Conservation (phyloP, 2,113 vertebrate species). For the Hiodon alosoides region DNA sequence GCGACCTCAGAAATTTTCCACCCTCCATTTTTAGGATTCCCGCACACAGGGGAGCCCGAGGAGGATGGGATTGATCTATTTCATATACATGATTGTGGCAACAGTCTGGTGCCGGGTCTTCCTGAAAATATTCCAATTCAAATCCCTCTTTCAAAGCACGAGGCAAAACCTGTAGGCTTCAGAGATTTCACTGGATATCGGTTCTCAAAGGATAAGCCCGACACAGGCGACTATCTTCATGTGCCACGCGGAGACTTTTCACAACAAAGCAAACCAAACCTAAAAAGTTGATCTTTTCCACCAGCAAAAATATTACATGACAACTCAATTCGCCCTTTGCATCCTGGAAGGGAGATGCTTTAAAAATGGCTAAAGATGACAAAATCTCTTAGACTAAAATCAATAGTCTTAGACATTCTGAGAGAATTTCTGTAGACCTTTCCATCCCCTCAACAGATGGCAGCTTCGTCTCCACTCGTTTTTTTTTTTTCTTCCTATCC, state of each 20-base stretch:
- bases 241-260: background rate
- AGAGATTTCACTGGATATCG: background rate
- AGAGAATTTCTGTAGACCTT: background rate
- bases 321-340: background rate
- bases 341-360: background rate
- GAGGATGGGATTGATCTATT: background rate
- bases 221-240: conserved; percentile 6
- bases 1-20: no score
- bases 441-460: background rate
- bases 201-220: background rate
- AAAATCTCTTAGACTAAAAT: background rate
- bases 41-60: no score
- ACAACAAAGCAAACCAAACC: conserved; percentile 2
- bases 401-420: background rate
- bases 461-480: no score
- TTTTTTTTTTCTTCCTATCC: background rate
- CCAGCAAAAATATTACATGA: background rate
- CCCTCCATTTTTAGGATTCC: no score
- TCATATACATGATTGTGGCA: background rate
- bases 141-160: background rate
- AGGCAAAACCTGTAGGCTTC: background rate
- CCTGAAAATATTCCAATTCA: background rate
- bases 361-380: conserved; percentile 5
- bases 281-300: background rate
- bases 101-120: background rate